Base-by-base conservation (phyloP, 2,113 vertebrate species). In the Lepisosteus osseus region DNA sequence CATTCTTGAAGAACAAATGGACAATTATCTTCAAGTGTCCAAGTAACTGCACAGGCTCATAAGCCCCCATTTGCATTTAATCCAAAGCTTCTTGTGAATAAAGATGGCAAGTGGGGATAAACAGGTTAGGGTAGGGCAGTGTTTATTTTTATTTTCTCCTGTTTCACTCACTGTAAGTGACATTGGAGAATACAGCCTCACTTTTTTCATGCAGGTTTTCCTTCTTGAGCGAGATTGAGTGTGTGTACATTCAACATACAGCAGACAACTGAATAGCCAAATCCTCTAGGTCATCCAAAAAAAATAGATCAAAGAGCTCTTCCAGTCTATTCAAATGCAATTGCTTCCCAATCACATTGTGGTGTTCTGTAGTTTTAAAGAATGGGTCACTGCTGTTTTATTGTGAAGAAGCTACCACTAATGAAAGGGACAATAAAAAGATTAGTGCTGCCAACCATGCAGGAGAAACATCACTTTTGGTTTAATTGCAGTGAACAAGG, bases 401-500 rank as follows among this genome's bases (percentile, higher is more conserved):
- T 91, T 92, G 90, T 90, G 79, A 88, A 85, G 89, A 92, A 90
- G 90, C 91, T 90, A 87, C 86, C 83, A 73, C 88, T 91, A 91
- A 93, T 93, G 91, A 93, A 93, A 92, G 88, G 87, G 84, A 94
- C 91, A 95, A 93, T 91, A 82, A 68, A 76, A 88, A 94, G 89
- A 92, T 93, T 90, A 92, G 94, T 86, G 90, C 90, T 92, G 88
- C 87, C 90, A 90, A 89, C 90, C 91, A 91, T 88, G 86, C 78
- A 86, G 89, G 88, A 91, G 89, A 92, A 93, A 91, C 73, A 87
- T 88, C 89, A 88, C 89, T 91, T 90, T 87, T 42, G 59, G 85
- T 91, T 94, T 95, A 92, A 95, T 92, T 94, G 92, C 88, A 80
- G 72, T 65, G 77, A 92, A 94, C 90, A 93, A 95, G 93, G 80